Base-by-base conservation (phyloP, 2,888 invertebrate genomes). In the Cordilura impudica region DNA sequence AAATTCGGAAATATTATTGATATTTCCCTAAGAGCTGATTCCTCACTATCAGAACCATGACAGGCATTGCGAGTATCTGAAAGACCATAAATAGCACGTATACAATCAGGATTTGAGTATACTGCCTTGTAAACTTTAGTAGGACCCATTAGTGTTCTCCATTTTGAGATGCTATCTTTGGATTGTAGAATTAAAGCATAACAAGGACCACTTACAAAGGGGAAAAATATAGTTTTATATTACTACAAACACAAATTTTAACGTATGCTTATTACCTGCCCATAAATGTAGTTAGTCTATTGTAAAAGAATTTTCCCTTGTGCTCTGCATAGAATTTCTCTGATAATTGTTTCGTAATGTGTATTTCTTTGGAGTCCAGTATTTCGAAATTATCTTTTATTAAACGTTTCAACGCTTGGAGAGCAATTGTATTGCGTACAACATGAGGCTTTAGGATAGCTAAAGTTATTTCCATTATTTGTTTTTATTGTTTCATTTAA, bases 31-130 rank as follows among this genome's bases (percentile, higher is more conserved):
- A 90, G 89, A 0, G 95, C 96, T 5, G 96, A 95, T 85, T 92
- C 91, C 49, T 90, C 69, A 69, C 88, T 91, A 94, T 97, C 97
- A 87, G 98, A 97, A 14, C 98, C 98, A 91, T 98, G 98, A 8
- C 95, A 94, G 1, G 96, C 97, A 91, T 98, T 98, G 84, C 98
- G 93, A 0, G 98, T 98, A 88, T 98, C 98, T 0, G 98, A 96
- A 16, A 98, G 91, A 0, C 98, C 98, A 91, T 94, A 97, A 86
- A 92, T 91, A 1, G 96, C 96, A 83, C 98, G 91, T 79, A 98
- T 93, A 65, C 94, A 93, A 66, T 94, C 88, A 0, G 97, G 97
- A 67, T 94, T 92, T 71, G 93, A 92, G 86, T 94, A 95, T 77
- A 96, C 94, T 0, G 96, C 94, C 87, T 93, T 94, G 86, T 91